phyloP scores from a whole-genome alignment of 2,113 vertebrate species.

The Gadus macrocephalus region DNA sequence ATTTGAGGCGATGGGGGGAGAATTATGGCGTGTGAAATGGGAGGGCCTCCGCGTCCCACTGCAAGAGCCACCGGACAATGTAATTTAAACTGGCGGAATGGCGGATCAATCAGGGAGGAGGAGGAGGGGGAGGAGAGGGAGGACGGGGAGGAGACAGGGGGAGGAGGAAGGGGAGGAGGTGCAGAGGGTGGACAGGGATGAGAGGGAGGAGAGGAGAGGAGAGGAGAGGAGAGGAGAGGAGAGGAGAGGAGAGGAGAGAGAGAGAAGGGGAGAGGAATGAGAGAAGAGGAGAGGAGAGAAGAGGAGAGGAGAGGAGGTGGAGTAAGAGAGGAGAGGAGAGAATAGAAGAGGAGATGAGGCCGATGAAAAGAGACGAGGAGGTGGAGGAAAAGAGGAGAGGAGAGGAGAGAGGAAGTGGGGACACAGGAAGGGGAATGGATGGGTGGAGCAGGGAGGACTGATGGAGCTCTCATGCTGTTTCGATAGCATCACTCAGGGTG shows the following conservation, averaged over 20 bases:
- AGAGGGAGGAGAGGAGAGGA: too few relatives aligned
- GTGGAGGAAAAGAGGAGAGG: background rate
- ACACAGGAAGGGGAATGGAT: conserved; percentile 26
- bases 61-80: conserved; percentile 51
- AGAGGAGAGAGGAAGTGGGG: background rate
- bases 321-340: background rate
- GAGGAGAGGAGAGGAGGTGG: background rate
- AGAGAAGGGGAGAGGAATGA: conserved; percentile 13
- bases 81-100: conserved; percentile 60
- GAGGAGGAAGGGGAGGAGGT: background rate
- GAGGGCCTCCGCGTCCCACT: conserved; percentile 48
- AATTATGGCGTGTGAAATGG: conserved; percentile 63
- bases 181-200: background rate
- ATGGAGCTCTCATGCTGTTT: conserved; percentile 48
- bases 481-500: conserved; percentile 37
- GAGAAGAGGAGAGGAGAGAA: background rate
- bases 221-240: conserved; percentile 13
- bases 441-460: conserved; percentile 36
- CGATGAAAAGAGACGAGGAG: conserved; percentile 8
- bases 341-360: too few relatives aligned
- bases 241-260: too few relatives aligned
- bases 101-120: conserved; percentile 58
- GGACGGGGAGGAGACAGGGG: too few relatives aligned
- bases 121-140: background rate
- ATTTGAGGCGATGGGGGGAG: conserved; percentile 53